phyloP scores from a whole-genome alignment of 2,113 vertebrate species.

The Mustela lutreola region DNA sequence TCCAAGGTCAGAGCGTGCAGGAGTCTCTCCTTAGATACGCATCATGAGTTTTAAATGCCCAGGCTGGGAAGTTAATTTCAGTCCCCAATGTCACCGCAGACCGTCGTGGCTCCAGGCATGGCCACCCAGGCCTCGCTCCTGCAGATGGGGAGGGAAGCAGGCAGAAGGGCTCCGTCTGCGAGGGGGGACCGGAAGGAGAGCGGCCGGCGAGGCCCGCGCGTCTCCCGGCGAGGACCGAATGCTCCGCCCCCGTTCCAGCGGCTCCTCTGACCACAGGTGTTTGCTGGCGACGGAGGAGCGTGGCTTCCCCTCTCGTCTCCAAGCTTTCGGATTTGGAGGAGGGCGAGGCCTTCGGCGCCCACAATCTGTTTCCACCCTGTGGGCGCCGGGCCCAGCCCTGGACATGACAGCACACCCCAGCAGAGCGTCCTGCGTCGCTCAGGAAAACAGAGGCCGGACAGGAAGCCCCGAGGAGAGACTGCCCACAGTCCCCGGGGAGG shows the following conservation, averaged over 20 bases:
- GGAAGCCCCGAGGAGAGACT: background rate
- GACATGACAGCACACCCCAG: accelerated
- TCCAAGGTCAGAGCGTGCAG: background rate
- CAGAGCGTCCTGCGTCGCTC: background rate
- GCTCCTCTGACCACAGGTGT: background rate
- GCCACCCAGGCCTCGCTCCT: background rate
- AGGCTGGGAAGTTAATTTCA: background rate
- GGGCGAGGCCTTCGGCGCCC: background rate
- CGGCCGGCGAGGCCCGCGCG: too few relatives aligned
- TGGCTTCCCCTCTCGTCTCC: background rate
- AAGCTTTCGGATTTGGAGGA: background rate
- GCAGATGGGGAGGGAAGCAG: background rate
- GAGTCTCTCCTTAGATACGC: background rate
- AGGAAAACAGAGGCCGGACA: background rate
- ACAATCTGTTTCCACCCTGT: background rate
- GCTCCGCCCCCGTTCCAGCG: background rate
- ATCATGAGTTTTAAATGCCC: background rate
- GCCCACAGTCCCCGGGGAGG: accelerated
- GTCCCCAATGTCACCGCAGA: background rate
- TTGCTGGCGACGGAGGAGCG: background rate
- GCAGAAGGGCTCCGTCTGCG: too few relatives aligned
- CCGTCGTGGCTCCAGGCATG: background rate
- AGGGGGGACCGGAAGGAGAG: accelerated
- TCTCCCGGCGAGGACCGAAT: background rate
- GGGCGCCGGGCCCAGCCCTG: background rate